These are phyloP conservation scores for Parnassius orleans DNA, from an alignment of 2,888 invertebrate genomes.

Conservation along the genomic window DNA sequence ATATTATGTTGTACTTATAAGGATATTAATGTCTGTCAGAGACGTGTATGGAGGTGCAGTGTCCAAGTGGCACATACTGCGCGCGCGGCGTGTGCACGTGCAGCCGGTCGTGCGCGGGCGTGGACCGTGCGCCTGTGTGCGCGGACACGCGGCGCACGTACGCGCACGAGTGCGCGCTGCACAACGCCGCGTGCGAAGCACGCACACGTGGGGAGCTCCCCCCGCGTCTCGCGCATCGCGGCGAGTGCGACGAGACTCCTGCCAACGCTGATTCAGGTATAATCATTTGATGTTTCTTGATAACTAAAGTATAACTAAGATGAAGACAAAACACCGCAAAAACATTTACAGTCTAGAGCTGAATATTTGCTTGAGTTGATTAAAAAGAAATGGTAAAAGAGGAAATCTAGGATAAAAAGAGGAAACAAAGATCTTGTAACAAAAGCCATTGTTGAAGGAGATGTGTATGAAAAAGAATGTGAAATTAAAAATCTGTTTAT, in stretches of 20 bases:
- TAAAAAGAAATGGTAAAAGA: constrained; percentile 86
- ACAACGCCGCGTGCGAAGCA: constrained; percentile 85
- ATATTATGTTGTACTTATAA: too few relatives aligned
- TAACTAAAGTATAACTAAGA: constrained; percentile 41
- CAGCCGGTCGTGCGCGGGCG: constrained; percentile 86
- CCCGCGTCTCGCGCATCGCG: constrained; percentile 84
- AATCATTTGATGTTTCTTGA: neutral
- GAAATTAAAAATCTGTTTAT: constrained; percentile 68
- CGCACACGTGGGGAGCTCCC: constrained; percentile 83
- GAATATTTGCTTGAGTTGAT: constrained; percentile 95
- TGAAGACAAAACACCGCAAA: constrained; percentile 96
- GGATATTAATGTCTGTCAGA: constrained; percentile 67
- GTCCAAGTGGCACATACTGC: constrained; percentile 90
- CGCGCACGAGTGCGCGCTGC: constrained; percentile 90
- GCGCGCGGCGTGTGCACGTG: constrained; percentile 92
- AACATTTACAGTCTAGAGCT: constrained; percentile 94
- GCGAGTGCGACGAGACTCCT: constrained; percentile 86
- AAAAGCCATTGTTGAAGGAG: constrained; percentile 87
- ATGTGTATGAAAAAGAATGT: constrained; percentile 60
- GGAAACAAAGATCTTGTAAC: constrained; percentile 79
- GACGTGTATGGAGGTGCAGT: constrained; percentile 87
- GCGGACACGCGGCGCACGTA: constrained; percentile 88
- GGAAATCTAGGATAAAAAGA: constrained; percentile 84
- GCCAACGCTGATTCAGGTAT: constrained; percentile 69
- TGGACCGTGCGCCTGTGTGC: constrained; percentile 87